A percentile compares a stretch with the other conserved stretches of the same genome.
Evolutionary conservation across 2,888 invertebrate genomes (phyloP).

Genomic region (Aelia acuminata): DNA sequence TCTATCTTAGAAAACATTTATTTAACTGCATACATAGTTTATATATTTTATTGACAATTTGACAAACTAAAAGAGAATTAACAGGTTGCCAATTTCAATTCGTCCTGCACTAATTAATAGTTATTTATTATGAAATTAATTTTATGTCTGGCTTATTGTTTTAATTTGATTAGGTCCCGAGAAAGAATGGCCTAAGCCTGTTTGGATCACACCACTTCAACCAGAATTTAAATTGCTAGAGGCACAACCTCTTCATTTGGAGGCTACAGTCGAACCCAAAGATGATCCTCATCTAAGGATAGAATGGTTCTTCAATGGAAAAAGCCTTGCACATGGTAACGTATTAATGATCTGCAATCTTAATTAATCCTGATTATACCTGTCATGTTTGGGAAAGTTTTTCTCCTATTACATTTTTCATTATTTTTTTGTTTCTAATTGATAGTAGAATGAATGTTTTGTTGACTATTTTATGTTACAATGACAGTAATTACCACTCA

Average conservation of each 20-base stretch:
- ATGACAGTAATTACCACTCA: background rate
- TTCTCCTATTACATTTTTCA: background rate
- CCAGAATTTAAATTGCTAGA: slow-evolving; percentile 86
- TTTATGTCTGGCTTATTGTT: background rate
- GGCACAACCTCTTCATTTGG: slow-evolving; percentile 89
- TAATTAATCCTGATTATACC: background rate
- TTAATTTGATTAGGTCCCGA: slow-evolving; percentile 74
- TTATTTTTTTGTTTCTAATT: background rate
- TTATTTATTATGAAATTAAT: background rate
- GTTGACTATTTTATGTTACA: background rate
- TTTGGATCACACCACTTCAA: slow-evolving; percentile 86
- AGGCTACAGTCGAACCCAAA: slow-evolving; percentile 95
- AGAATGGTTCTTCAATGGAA: slow-evolving; percentile 96
- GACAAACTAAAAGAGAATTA: background rate
- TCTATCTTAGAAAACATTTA: no score
- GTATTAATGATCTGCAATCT: slow-evolving; percentile 2
- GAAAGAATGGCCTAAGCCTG: slow-evolving; percentile 84
- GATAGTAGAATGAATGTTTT: background rate
- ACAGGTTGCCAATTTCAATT: background rate
- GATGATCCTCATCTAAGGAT: slow-evolving; percentile 91
- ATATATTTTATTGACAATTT: no score
- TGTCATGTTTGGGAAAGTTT: background rate
- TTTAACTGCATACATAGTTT: no score
- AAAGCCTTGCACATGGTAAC: slow-evolving; percentile 83
- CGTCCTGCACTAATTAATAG: background rate